Base-by-base conservation (phyloP, 2,888 invertebrate genomes). In the Metalampra italica region DNA sequence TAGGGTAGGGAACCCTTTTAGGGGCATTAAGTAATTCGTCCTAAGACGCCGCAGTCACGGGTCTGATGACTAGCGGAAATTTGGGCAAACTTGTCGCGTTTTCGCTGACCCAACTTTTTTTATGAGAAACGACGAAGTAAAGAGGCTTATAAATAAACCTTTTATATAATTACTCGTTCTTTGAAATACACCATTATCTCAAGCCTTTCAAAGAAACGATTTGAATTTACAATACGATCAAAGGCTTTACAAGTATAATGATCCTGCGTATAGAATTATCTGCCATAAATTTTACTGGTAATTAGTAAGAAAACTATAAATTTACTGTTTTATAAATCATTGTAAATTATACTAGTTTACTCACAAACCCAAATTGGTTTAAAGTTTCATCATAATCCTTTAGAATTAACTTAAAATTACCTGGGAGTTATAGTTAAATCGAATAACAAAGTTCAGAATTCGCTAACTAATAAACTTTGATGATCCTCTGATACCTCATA, bases 21-120 rank as follows among this genome's bases (percentile, higher is more conserved):
- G 56, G 60, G 59, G 59, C 66, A 71, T 74, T 71, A 69, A 70
- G 67, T 70, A 68, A 72, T 71, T 71, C 65, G 57, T 55, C 54
- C 58, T 52, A 49, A 54, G 59, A 54, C 53, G 47, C 57, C 53
- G 47, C 60, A 48, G 39, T n/a, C 36, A 36, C 22, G 51, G 49
- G 53, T 53, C 46, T 50, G 56, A 55, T 59, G 63, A 64, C 60
- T 61, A 53, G 54, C 50, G 49, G 47, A 55, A 29, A 56, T 37
- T 37, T 32, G 40, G 34, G 36, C 29, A 47, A 57, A 62, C 51
- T 59, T 54, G 50, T 53, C 49, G 46, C 58, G 52, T 55, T 57
- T 34, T 42, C 32, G 47, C 49, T 55, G 47, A 45, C 45, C 45
- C 13, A 30, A 36, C 12, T 29, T 45, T 45, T 45, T 39, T 39